These are phyloP conservation scores for Cactoblastis cactorum DNA, from an alignment of 2,888 invertebrate genomes.

Conservation along the genomic window DNA sequence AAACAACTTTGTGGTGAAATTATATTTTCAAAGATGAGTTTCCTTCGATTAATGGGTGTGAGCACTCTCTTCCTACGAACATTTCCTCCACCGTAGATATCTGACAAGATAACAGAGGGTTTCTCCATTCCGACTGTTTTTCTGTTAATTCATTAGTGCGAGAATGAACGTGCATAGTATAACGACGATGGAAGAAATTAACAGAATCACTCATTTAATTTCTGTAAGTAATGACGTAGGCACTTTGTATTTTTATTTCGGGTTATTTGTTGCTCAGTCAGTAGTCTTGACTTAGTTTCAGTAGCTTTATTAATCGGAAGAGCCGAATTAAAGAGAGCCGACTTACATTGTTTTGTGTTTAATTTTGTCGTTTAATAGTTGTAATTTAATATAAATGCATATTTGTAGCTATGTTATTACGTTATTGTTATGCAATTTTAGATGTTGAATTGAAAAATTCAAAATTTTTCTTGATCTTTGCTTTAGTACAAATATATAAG, in stretches of 20 bases:
- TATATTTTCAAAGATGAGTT: no score
- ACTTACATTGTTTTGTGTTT: no score
- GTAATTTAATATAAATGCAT: no score
- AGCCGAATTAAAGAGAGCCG: no score
- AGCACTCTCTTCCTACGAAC: neutral
- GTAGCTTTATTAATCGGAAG: neutral
- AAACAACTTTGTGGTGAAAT: no score
- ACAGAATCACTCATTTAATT: neutral
- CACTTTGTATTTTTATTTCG: neutral
- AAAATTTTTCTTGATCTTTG: no score
- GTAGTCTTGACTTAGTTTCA: neutral
- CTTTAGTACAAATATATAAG: no score
- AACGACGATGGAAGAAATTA: neutral
- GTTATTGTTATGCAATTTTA: no score
- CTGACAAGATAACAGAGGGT: slow-evolving; percentile 7
- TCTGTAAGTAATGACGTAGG: neutral
- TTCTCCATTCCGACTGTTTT: slow-evolving; percentile 8
- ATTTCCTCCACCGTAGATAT: slow-evolving; percentile 6
- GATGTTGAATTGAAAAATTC: no score
- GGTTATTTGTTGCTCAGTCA: neutral
- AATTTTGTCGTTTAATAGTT: no score
- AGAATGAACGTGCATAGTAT: neutral
- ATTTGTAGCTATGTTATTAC: no score
- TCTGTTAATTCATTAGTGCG: slow-evolving; percentile 10
- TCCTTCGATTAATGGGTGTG: neutral